Evolutionary conservation across 2,888 invertebrate species (phyloP).

Genomic region (Mimachlamys varia): DNA sequence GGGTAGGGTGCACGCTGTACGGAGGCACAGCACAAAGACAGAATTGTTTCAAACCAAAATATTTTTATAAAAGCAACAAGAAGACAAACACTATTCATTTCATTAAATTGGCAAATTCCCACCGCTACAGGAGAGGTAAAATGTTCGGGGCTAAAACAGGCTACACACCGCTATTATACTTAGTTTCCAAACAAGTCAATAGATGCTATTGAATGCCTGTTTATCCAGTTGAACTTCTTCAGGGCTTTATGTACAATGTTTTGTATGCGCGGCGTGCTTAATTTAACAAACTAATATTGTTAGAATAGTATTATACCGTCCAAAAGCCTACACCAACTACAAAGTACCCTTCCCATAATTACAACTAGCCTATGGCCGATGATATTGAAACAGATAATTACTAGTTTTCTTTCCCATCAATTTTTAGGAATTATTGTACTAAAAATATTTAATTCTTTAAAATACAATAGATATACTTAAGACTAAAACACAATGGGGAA

Average conservation of each 20-base stretch:
- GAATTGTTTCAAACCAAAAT: conserved; percentile 45
- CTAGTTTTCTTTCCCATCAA: not conserved
- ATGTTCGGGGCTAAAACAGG: not conserved
- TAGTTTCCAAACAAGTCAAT: conserved; percentile 36
- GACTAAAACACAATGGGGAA: no score
- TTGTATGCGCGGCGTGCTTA: not conserved
- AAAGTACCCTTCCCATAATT: not conserved
- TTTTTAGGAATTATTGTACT: not conserved
- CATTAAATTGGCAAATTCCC: conserved; percentile 45
- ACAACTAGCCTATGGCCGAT: conserved; percentile 6
- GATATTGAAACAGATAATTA: not conserved
- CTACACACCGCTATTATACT: conserved; percentile 23
- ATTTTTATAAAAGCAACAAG: conserved; percentile 41
- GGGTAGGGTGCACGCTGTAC: conserved; percentile 42
- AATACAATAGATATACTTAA: not conserved
- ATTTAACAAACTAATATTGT: conserved; percentile 29
- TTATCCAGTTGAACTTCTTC: conserved; percentile 22
- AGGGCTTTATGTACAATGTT: conserved; percentile 5
- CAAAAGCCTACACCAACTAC: not conserved
- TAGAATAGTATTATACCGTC: not conserved
- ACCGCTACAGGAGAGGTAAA: conserved; percentile 39
- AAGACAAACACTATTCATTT: conserved; percentile 49
- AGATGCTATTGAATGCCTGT: conserved; percentile 24
- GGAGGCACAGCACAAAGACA: conserved; percentile 39
- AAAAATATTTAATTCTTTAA: not conserved